phyloP scores from a whole-genome alignment of 2,113 vertebrate genomes.

The Chionis minor region DNA sequence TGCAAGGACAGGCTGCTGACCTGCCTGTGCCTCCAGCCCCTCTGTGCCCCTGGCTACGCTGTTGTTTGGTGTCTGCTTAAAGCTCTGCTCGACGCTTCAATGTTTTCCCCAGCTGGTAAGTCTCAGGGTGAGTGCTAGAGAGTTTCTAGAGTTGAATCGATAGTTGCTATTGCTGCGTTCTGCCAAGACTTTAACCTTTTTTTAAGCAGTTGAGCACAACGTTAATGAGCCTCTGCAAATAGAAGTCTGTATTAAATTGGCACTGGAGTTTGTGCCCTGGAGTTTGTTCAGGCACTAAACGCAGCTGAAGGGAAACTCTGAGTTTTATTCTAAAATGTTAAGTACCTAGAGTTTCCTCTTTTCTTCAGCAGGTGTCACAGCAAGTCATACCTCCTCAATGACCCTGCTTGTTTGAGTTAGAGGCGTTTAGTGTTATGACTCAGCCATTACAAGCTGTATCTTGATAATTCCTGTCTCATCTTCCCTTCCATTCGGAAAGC shows the following conservation, averaged over 20 bases:
- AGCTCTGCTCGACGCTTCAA: not conserved
- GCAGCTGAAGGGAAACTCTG: slow-evolving; percentile 6
- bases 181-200: slow-evolving; percentile 48
- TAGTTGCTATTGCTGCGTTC: not conserved
- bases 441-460: not conserved
- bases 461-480: not conserved
- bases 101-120: not conserved
- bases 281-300: slow-evolving; percentile 27
- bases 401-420: slow-evolving; percentile 6
- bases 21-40: not conserved
- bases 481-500: not conserved
- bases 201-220: slow-evolving; percentile 13
- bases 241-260: slow-evolving; percentile 22
- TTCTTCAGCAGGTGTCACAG: slow-evolving; percentile 26
- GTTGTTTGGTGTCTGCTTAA: not conserved
- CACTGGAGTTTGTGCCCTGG: not conserved
- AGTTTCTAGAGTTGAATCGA: not conserved
- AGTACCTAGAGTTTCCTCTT: not conserved
- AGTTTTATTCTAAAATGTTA: slow-evolving; percentile 38
- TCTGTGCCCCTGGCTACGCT: not conserved
- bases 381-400: slow-evolving; percentile 2
- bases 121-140: not conserved
- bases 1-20: not conserved
- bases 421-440: not conserved
- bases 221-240: slow-evolving; percentile 19